Evolutionary conservation across 2,797 vertebrate genomes (phyloP), one percentile per base, ranked within the genome.

Genomic region (Argentina silus): DNA sequence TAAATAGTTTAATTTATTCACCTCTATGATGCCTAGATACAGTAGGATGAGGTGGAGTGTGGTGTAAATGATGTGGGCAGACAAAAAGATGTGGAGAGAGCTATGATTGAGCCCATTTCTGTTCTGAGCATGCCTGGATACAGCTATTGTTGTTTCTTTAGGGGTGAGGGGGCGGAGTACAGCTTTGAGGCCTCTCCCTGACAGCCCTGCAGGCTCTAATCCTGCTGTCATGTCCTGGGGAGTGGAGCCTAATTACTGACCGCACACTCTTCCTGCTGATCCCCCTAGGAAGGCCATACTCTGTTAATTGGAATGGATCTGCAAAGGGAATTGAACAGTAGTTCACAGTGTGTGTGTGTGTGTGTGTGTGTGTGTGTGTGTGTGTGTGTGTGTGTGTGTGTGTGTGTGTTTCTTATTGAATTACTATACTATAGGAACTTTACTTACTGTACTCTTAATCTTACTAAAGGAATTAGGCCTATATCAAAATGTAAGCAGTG

Each of bases 161-260:
- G 81, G 79, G 82, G 82, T 70, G 78, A 82, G 81, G 86, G 88
- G 88, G 83, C 84, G 85, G 76, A 66, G 53, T 81, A 83, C 78
- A 78, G 90, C 85, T 84, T 87, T 85, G 81, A 85, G 84, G 77
- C 67, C 8, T 81, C 77, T 89, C 85, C 81, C 74, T 79, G 74
- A 84, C 42, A 75, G 80, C 82, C 69, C 50, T 56, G 72, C 84
- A 85, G 84, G 86, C 74, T 61, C 36, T 90, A 88, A 85, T 87
- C 82, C 85, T 84, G 84, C 89, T 90, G 88, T 87, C 88, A 84
- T 76, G 81, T 89, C 90, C 89, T 80, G 79, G 77, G 87, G 88
- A 85, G 81, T 82, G 82, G 87, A 80, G 87, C 70, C 61, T 92
- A 92, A 92, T 93, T 91, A 93, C 87, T 82, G 83, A 81, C 83